These are phyloP conservation scores for Neodiprion pinetum DNA, from an alignment of 1,140 invertebrate genomes.

Conservation along the genomic window DNA sequence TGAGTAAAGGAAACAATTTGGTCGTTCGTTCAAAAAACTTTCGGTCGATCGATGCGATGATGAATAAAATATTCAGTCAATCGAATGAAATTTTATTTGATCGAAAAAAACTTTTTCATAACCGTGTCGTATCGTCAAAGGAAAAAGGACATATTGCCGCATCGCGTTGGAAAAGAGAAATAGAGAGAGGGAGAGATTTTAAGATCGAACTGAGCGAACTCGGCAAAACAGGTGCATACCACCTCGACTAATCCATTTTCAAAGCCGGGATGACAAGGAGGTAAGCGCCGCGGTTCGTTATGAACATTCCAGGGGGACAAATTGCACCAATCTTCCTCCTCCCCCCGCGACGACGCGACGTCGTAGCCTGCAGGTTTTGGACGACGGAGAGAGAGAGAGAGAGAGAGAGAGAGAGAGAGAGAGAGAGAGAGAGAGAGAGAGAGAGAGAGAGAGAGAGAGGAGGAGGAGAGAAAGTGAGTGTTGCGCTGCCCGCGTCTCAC, in stretches of 20 bases:
- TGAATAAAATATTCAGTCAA: too few relatives aligned
- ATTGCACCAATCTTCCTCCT: constrained; percentile 5
- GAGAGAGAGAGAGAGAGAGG: neutral
- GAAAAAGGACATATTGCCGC: too few relatives aligned
- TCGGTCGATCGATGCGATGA: too few relatives aligned
- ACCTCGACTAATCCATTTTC: neutral
- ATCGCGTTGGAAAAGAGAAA: too few relatives aligned
- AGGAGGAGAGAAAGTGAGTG: neutral
- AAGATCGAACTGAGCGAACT: too few relatives aligned
- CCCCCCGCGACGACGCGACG: neutral
- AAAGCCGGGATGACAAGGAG: neutral
- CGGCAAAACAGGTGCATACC: neutral
- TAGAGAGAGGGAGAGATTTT: too few relatives aligned
- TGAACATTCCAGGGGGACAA: constrained; percentile 1
- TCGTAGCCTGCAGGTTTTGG: neutral
- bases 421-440: neutral
- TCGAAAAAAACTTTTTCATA: too few relatives aligned
- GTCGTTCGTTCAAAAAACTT: too few relatives aligned
- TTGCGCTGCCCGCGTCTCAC: neutral
- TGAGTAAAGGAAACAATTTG: too few relatives aligned
- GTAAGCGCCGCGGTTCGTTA: neutral
- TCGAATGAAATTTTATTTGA: too few relatives aligned
- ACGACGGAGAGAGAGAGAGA: neutral
- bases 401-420: neutral
- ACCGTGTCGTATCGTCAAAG: too few relatives aligned